Evolutionary conservation across 2,113 vertebrate species (phyloP).

Genomic region (Dunckerocampus dactyliophorus): DNA sequence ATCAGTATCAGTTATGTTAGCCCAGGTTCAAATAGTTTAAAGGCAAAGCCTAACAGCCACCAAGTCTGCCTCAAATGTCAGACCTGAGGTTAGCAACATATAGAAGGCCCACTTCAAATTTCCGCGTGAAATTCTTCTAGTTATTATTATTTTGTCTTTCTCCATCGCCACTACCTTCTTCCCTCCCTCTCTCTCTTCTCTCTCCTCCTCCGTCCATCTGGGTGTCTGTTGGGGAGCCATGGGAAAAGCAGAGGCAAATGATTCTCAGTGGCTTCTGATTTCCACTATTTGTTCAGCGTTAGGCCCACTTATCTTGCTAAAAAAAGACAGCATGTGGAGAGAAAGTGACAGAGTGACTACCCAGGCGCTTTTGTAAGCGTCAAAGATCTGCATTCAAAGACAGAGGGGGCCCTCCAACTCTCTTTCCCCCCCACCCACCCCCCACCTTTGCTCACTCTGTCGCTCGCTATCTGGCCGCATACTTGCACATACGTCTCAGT

Average conservation of each 20-base stretch:
- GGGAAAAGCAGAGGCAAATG: constrained; percentile 97
- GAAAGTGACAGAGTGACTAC: constrained; percentile 93
- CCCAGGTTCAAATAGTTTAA: too few species aligned
- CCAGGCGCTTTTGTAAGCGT: constrained; percentile 82
- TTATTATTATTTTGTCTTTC: constrained; percentile 9
- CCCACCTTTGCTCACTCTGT: constrained; percentile 18
- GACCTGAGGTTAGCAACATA: too few species aligned
- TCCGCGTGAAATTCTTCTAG: too few species aligned
- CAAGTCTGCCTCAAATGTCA: too few species aligned
- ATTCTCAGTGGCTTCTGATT: constrained; percentile 99
- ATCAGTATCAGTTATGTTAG: too few species aligned
- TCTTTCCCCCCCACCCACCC: constrained; percentile 33
- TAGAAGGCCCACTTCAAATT: too few species aligned
- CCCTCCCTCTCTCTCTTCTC: background rate
- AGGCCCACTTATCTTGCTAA: constrained; percentile 99
- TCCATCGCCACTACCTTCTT: background rate
- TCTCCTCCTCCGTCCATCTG: constrained; percentile 50
- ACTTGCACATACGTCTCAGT: constrained; percentile 85
- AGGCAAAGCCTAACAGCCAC: too few species aligned
- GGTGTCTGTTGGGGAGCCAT: constrained; percentile 95
- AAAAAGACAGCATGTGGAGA: constrained; percentile 98
- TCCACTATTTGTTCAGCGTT: constrained; percentile 99
- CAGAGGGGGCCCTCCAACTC: constrained; percentile 82
- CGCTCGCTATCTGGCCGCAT: constrained; percentile 37
- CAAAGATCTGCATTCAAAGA: constrained; percentile 94